phyloP scores from a whole-genome alignment of 2,797 vertebrate genomes.

The Chloroceryle amazona region DNA sequence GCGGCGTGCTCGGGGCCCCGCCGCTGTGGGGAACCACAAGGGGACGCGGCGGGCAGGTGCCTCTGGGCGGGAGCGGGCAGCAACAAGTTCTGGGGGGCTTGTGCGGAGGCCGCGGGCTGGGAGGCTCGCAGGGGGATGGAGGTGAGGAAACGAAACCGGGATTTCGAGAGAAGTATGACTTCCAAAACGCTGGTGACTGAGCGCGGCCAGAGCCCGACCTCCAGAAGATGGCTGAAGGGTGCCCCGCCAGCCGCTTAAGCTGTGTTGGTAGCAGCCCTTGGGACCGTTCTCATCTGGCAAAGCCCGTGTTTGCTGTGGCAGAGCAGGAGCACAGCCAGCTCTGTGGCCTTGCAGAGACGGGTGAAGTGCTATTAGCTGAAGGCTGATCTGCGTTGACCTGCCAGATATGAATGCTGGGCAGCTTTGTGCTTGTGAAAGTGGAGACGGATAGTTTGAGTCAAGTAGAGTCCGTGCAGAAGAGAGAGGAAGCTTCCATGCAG shows the following conservation, averaged over 20 bases:
- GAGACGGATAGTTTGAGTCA: accelerated
- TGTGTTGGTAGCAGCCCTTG: no score
- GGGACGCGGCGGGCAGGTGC: not conserved
- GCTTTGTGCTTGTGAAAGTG: accelerated
- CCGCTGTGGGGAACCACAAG: not conserved
- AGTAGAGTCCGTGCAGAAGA: accelerated
- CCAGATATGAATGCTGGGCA: not conserved
- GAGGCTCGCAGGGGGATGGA: not conserved
- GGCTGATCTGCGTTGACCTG: not conserved
- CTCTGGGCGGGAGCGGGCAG: not conserved
- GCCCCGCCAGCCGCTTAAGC: not conserved
- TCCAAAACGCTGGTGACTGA: accelerated
- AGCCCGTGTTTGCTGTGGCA: not conserved
- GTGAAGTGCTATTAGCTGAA: accelerated
- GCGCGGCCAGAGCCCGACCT: not conserved
- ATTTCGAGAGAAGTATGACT: not conserved
- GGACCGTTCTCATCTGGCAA: not conserved
- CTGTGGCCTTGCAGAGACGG: not conserved
- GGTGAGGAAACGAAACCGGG: not conserved
- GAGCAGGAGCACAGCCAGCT: not conserved
- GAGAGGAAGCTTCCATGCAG: not conserved
- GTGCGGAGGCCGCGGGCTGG: not conserved
- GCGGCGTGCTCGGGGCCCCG: not conserved
- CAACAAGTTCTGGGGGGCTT: not conserved
- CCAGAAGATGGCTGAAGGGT: not conserved